phyloP scores from a whole-genome alignment of 1,140 invertebrate genomes.

The Bombus polaris region DNA sequence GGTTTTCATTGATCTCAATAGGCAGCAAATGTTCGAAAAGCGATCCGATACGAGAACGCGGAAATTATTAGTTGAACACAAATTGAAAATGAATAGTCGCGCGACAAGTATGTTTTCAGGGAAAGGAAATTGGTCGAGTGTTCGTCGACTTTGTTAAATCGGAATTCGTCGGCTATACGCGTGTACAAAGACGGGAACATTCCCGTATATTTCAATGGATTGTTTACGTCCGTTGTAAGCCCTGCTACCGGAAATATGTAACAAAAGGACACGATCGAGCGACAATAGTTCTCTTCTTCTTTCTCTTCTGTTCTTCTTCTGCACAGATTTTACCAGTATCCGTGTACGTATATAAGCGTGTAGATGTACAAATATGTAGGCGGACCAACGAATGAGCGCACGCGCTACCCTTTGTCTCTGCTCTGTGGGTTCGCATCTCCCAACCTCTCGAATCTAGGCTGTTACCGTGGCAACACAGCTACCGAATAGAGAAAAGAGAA shows the following conservation, averaged over 20 bases:
- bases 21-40: neutral
- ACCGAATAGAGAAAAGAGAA: slow-evolving; percentile 23
- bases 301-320: neutral
- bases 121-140: slow-evolving; percentile 1
- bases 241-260: slow-evolving; percentile 43
- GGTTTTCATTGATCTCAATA: neutral
- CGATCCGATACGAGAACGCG: neutral
- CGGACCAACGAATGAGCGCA: neutral
- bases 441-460: slow-evolving; percentile 67
- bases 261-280: slow-evolving; percentile 50
- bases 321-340: too few relatives aligned
- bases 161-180: neutral
- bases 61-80: neutral
- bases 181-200: neutral
- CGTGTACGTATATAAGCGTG: neutral
- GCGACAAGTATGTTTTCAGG: neutral
- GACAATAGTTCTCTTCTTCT: slow-evolving; percentile 16
- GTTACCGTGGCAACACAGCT: slow-evolving; percentile 71
- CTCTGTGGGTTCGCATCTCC: slow-evolving; percentile 18
- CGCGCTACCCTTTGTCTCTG: slow-evolving; percentile 25
- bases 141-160: neutral
- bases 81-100: neutral
- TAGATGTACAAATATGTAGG: neutral
- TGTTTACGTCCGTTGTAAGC: slow-evolving; percentile 4
- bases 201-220: neutral